Percentiles rank a stretch among this genome's conserved stretches.
phyloP scores from a whole-genome alignment of 2,888 invertebrate species.

The Latrodectus hesperus region DNA sequence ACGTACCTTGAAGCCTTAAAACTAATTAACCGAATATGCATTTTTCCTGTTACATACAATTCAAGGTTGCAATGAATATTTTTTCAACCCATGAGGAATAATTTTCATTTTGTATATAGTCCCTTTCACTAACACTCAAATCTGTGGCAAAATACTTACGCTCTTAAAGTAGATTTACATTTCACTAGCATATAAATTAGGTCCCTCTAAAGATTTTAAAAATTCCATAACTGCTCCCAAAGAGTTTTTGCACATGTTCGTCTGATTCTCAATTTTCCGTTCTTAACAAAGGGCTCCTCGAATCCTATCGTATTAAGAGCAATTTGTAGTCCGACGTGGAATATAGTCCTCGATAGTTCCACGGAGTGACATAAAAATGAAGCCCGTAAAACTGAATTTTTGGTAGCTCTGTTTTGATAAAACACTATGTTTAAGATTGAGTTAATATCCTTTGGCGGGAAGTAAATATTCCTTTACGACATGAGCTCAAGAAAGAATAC shows the following conservation, averaged over 20 bases:
- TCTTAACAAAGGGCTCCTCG: constrained; percentile 27
- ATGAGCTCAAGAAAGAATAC: background rate
- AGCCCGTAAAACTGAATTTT: constrained; percentile 21
- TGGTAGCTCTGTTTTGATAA: constrained; percentile 10
- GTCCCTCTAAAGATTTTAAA: constrained; percentile 8
- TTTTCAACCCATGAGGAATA: no score
- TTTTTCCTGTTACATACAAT: no score
- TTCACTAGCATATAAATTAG: constrained; percentile 38
- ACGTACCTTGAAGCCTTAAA: no score
- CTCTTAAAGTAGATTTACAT: constrained; percentile 32
- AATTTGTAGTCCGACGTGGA: constrained; percentile 42
- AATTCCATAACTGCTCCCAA: constrained; percentile 37
- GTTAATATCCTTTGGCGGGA: constrained; percentile 13
- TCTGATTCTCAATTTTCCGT: constrained; percentile 34
- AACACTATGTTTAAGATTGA: constrained; percentile 12
- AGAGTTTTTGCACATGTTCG: constrained; percentile 26
- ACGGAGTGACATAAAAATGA: constrained; percentile 19
- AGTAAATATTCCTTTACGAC: constrained; percentile 21
- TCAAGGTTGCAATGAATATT: no score
- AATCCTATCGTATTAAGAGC: constrained; percentile 36
- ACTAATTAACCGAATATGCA: no score
- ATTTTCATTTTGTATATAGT: background rate
- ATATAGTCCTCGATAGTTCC: constrained; percentile 10
- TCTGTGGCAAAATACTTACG: constrained; percentile 15
- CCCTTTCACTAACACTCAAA: background rate